Evolutionary conservation across 1,140 invertebrate genomes (phyloP).

Genomic region (Drosophila triauraria): DNA sequence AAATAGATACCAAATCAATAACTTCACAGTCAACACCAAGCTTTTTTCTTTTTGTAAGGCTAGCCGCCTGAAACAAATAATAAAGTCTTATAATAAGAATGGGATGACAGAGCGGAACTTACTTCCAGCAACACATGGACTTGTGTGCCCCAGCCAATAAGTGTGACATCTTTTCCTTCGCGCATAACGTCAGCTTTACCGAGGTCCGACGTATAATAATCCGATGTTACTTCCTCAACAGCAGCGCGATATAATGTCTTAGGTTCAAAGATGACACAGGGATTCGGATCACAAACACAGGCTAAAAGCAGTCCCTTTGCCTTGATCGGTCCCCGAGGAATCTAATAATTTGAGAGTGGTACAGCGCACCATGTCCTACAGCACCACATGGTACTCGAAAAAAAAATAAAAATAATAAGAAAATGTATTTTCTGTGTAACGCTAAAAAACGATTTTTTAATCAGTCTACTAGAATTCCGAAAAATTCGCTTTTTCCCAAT

Average conservation of each 20-base stretch:
- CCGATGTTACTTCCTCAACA: constrained; percentile 95
- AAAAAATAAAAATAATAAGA: background rate
- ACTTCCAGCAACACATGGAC: constrained; percentile 95
- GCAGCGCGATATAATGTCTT: constrained; percentile 98
- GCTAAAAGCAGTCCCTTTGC: constrained; percentile 97
- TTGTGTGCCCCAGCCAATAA: constrained; percentile 99
- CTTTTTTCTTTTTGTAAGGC: constrained; percentile 93
- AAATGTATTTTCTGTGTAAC: no score
- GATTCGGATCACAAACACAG: constrained; percentile 96
- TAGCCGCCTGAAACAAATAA: constrained; percentile 88
- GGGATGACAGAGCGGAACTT: background rate
- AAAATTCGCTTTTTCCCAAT: no score
- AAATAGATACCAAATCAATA: constrained; percentile 97
- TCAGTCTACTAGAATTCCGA: no score
- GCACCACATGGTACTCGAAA: constrained; percentile 95
- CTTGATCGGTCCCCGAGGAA: constrained; percentile 95
- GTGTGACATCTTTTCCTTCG: constrained; percentile 95
- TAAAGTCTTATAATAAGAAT: background rate
- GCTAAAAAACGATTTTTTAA: no score
- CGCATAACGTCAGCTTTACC: constrained; percentile 96
- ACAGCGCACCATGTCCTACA: constrained; percentile 96
- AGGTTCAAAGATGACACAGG: constrained; percentile 98
- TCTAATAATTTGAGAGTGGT: constrained; percentile 94
- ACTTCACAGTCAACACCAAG: constrained; percentile 95
- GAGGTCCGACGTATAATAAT: constrained; percentile 93